Conservation (phyloP, 35 echinoderm and acorn worm species). For the Apostichopus japonicus region DNA sequence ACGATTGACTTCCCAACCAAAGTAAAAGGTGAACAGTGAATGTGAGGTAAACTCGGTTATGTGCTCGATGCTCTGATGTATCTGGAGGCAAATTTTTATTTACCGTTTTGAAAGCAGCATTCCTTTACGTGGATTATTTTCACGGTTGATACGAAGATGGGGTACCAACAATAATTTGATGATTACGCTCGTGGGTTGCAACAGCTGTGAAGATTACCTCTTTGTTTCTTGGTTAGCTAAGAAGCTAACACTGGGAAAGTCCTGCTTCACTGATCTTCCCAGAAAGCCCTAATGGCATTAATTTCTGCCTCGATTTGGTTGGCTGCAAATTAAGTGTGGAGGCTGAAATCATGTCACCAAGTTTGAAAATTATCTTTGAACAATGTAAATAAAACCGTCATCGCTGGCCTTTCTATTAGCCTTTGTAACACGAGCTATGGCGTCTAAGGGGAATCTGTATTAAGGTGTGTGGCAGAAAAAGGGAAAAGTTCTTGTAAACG, state of each 20-base stretch:
- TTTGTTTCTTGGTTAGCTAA: neutral
- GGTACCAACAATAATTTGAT: neutral
- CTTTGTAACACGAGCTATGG: neutral
- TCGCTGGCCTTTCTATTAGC: neutral
- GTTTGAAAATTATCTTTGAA: neutral
- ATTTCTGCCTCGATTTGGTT: constrained; percentile 38
- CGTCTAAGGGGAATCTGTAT: neutral
- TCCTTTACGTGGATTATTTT: neutral
- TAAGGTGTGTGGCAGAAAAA: neutral
- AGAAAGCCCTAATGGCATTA: constrained; percentile 17
- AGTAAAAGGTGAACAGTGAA: neutral
- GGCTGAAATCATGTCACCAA: constrained; percentile 36
- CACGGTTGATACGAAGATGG: neutral
- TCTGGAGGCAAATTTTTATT: neutral
- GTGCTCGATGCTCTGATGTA: neutral
- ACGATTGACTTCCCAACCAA: no score
- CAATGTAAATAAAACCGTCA: neutral
- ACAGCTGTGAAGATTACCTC: neutral
- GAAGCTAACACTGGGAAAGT: neutral
- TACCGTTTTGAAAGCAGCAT: neutral
- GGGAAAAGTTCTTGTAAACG: neutral
- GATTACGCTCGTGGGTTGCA: neutral
- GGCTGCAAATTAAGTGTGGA: constrained; percentile 25
- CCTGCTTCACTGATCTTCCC: neutral
- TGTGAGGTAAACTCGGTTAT: neutral